Conservation (phyloP, 2,113 vertebrate species). For the Caranx melampygus region DNA sequence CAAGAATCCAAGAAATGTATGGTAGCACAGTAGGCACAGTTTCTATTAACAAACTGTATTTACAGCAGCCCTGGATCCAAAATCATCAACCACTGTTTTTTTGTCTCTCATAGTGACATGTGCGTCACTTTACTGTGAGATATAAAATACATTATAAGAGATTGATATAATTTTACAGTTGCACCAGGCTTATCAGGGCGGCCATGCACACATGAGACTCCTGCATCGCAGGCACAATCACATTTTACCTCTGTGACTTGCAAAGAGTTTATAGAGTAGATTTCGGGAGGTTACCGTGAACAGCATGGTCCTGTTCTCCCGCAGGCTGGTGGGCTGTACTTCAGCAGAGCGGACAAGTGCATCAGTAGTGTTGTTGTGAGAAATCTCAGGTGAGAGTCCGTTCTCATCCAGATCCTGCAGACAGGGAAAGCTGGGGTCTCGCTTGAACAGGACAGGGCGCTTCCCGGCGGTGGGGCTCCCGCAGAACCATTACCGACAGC, state of each 20-base stretch:
- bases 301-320: constrained; percentile 97
- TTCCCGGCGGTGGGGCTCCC: constrained; percentile 79
- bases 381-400: constrained; percentile 87
- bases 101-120: no score
- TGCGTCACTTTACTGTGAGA: no score
- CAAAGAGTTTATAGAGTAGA: neutral
- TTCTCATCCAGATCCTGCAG: constrained; percentile 91
- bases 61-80: neutral
- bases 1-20: neutral
- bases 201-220: neutral
- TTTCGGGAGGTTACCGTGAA: constrained; percentile 87
- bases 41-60: neutral
- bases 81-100: no score
- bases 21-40: neutral
- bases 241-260: neutral
- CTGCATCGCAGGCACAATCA: no score
- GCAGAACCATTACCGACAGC: constrained; percentile 50
- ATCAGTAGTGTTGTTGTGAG: constrained; percentile 77
- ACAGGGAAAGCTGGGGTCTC: constrained; percentile 86
- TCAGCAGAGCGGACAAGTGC: constrained; percentile 75
- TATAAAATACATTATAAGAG: no score
- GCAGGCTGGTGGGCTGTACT: constrained; percentile 94
- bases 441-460: constrained; percentile 85
- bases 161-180: no score
- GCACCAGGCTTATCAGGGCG: no score